Evolutionary conservation across 2,113 vertebrate species (phyloP), one percentile per base, ranked within the genome.

Genomic region (Hiodon alosoides): DNA sequence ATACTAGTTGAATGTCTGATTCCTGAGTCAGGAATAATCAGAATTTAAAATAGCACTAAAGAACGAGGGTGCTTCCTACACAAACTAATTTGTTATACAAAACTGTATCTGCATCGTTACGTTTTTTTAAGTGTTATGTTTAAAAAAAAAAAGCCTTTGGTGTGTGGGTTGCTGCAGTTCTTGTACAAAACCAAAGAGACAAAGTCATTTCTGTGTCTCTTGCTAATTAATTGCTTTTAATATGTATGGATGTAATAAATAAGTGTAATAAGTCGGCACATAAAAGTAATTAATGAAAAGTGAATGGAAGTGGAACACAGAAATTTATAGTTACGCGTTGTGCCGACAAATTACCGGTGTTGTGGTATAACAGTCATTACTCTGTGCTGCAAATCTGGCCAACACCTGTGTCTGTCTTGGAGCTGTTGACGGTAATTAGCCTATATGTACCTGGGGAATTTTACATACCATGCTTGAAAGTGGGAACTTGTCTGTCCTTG

Each of bases 401-500:
- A 94, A 93, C 91, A 94, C 94, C 92, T 92, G 86, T 93, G 90
- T 92, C 89, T 86, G 92, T 91, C 88, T 90, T 85, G 82, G 86
- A 89, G 90, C 94, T 90, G 89, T 90, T 97, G 94, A 98, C 94
- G 94, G 94, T 99, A 98, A 99, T 98, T 98, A 98, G 95, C 95
- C 94, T 93, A 91, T 91, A 90, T 87, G 90, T 91, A 94, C 96
- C 92, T 88, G 60, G 84, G 92, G 92, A 95, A 95, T 90, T 13
- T 86, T 90, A 89, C 86, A 83, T 14, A 14, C 84, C 84, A 81
- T 79, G 85, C 89, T 89, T 92, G 90, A 90, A 89, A 89, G 90
- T 91, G 89, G 76, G 83, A 76, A 7, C 14, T 2, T 69, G 11
- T 61, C 75, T 55, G 52, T 3, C 58, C 53, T 50, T 54, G 11